These are phyloP conservation scores for Bombyx mandarina DNA, from an alignment of 1,140 invertebrate species.

Conservation along the genomic window DNA sequence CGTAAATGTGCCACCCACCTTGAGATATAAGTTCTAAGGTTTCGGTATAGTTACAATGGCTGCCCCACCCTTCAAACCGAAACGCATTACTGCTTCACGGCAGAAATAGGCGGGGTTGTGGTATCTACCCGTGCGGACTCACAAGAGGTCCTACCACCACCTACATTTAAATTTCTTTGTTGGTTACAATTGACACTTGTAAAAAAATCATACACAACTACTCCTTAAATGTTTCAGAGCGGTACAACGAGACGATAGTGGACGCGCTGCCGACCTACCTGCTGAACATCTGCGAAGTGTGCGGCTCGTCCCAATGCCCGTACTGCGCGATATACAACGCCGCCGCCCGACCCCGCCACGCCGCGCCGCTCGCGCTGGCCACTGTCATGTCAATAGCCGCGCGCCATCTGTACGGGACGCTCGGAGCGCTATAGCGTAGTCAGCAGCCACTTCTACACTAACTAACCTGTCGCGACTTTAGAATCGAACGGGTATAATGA, in stretches of 20 bases:
- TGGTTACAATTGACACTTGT: too few species aligned
- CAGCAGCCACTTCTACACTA: neutral
- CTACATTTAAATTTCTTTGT: too few species aligned
- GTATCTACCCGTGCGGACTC: too few species aligned
- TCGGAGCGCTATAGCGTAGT: neutral
- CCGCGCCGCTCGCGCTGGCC: conserved; percentile 44
- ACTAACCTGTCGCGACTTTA: too few species aligned
- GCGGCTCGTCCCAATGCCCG: conserved; percentile 97
- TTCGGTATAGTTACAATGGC: too few species aligned
- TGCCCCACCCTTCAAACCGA: too few species aligned
- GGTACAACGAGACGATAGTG: conserved; percentile 84
- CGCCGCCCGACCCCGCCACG: conserved; percentile 55
- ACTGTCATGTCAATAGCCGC: conserved; percentile 12
- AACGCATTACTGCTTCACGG: too few species aligned
- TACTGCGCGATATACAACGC: conserved; percentile 94
- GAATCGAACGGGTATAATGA: too few species aligned
- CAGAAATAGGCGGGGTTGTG: too few species aligned
- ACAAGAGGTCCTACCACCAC: too few species aligned
- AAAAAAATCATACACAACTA: neutral
- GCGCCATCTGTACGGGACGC: conserved; percentile 7
- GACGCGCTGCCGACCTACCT: conserved; percentile 88
- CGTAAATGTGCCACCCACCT: too few species aligned
- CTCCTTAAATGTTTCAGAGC: conserved; percentile 76
- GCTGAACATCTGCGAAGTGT: conserved; percentile 97
- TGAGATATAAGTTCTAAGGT: too few species aligned